These are phyloP conservation scores for Canis aureus DNA, from an alignment of 2,113 vertebrate genomes.

Conservation along the genomic window DNA sequence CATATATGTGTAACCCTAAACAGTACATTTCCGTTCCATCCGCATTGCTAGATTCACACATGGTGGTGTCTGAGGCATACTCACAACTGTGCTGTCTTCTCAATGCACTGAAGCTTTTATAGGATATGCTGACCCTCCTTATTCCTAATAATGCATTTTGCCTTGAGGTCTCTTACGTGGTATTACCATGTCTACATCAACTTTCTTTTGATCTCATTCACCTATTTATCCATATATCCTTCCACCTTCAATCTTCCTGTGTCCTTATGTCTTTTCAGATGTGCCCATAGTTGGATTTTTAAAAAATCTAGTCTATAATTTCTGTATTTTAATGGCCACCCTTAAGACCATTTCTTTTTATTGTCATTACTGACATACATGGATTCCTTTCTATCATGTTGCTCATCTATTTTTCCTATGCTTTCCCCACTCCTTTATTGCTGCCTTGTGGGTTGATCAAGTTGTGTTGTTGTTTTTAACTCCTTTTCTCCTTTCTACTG, in stretches of 20 bases:
- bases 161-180: neutral
- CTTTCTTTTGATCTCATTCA: neutral
- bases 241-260: neutral
- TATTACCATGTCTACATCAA: neutral
- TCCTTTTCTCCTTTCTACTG: constrained; percentile 11
- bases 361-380: neutral
- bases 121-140: neutral
- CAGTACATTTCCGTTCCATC: neutral
- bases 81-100: neutral
- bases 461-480: neutral
- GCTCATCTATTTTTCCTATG: neutral
- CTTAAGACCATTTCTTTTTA: neutral
- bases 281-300: neutral
- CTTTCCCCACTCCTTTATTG: neutral
- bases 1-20: neutral
- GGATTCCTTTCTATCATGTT: neutral
- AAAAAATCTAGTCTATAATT: neutral
- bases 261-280: neutral
- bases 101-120: neutral
- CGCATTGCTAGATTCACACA: neutral
- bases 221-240: neutral
- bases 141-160: neutral
- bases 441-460: neutral
- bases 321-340: neutral
- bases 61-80: neutral